These are phyloP conservation scores for Lasiommata megera DNA, from an alignment of 2,888 invertebrate species.

Conservation along the genomic window DNA sequence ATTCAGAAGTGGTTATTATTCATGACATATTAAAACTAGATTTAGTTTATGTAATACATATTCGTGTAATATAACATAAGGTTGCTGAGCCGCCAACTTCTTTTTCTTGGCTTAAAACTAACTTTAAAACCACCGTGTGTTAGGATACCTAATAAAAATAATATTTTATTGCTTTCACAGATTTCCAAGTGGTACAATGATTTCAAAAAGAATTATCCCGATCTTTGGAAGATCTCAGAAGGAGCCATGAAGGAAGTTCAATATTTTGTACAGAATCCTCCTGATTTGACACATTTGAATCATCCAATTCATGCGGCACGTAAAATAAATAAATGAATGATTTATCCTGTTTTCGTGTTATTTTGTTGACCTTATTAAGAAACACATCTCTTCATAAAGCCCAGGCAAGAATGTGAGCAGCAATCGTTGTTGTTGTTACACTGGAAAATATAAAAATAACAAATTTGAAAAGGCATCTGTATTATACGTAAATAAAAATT, in stretches of 20 bases:
- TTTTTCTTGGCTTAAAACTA: no score
- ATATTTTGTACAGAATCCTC: conserved; percentile 86
- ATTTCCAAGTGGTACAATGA: conserved; percentile 85
- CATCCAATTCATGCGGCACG: conserved; percentile 88
- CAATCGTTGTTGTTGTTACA: conserved; percentile 27
- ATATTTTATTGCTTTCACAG: conserved; percentile 39
- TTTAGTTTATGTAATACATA: no score
- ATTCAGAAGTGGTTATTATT: no score
- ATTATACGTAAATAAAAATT: no score
- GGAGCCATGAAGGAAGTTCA: conserved; percentile 85
- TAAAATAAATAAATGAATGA: conserved; percentile 60
- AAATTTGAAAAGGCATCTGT: neutral
- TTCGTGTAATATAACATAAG: no score
- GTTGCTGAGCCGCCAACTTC: no score
- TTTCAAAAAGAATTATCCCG: conserved; percentile 85
- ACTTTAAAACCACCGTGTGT: no score
- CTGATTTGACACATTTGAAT: conserved; percentile 85
- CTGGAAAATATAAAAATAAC: conserved; percentile 13
- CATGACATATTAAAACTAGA: no score
- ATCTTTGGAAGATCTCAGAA: conserved; percentile 86
- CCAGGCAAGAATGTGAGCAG: conserved; percentile 30
- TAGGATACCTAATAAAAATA: no score
- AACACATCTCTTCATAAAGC: conserved; percentile 29
- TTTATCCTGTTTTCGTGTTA: neutral
- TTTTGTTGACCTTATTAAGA: neutral